Evolutionary conservation across 2,888 invertebrate species (phyloP).

Genomic region (Tetranychus piercei): DNA sequence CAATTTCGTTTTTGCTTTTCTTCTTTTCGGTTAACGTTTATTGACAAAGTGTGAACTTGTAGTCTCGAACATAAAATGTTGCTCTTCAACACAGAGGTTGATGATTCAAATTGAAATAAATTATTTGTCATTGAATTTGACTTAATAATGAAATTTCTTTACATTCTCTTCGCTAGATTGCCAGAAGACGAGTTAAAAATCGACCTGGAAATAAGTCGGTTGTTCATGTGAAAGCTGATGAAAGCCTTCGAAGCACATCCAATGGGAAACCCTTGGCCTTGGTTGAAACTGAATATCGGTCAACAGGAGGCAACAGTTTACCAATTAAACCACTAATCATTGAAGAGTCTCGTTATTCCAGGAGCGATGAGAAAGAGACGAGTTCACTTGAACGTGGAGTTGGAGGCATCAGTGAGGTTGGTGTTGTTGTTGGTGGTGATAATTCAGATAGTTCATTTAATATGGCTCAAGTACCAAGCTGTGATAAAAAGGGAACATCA

Average conservation of each 20-base stretch:
- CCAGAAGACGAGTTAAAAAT: constrained; percentile 6
- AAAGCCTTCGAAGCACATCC: neutral
- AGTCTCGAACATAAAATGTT: too few relatives aligned
- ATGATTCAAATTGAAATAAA: too few relatives aligned
- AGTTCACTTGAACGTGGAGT: neutral
- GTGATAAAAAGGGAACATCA: neutral
- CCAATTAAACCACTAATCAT: neutral
- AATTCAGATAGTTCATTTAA: neutral
- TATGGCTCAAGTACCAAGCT: neutral
- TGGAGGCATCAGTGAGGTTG: neutral
- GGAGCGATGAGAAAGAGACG: neutral
- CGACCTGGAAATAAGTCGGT: constrained; percentile 6
- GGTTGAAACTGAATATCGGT: neutral
- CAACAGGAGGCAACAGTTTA: neutral
- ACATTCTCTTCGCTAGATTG: neutral
- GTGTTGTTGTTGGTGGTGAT: neutral
- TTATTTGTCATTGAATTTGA: too few relatives aligned
- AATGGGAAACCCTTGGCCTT: constrained; percentile 8
- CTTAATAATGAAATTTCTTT: too few relatives aligned
- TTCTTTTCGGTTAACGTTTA: too few relatives aligned
- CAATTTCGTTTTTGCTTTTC: too few relatives aligned
- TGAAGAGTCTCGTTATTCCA: neutral
- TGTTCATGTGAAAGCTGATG: constrained; percentile 5
- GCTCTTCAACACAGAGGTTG: too few relatives aligned
- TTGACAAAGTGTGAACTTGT: too few relatives aligned